Evolutionary conservation across 2,888 invertebrate genomes (phyloP).

Genomic region (Tanytarsus gracilentus): DNA sequence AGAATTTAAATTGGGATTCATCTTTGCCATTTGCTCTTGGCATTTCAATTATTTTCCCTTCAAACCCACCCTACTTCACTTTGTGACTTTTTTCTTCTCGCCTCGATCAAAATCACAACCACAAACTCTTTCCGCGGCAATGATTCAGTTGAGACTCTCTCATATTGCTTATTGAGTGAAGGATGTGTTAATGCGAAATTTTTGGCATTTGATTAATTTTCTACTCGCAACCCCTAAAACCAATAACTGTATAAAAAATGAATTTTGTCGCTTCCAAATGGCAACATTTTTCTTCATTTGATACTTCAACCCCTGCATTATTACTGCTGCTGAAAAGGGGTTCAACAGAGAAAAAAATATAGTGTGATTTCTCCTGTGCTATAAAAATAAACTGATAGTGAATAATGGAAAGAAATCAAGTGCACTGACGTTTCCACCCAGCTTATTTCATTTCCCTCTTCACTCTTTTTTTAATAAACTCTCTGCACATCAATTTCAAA

Average conservation of each 20-base stretch:
- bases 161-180: too few relatives aligned
- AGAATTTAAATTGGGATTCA: too few relatives aligned
- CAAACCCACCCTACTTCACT: neutral
- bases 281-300: constrained; percentile 19
- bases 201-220: constrained; percentile 19
- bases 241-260: constrained; percentile 10
- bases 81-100: neutral
- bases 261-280: constrained; percentile 21
- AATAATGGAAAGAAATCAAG: constrained; percentile 2
- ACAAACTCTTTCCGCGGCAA: neutral
- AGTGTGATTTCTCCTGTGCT: neutral
- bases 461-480: constrained; percentile 9
- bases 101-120: neutral
- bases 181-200: constrained; percentile 19
- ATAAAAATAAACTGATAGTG: neutral
- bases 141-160: neutral
- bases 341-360: neutral
- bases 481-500: constrained; percentile 7
- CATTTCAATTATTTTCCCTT: constrained; percentile 23
- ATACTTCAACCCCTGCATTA: constrained; percentile 11
- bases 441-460: neutral
- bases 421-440: constrained; percentile 5
- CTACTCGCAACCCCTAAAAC: neutral
- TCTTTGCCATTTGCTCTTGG: too few relatives aligned
- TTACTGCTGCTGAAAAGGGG: neutral